These are phyloP conservation scores for Tipula vernalis DNA, from an alignment of 2,888 invertebrate species.

Conservation along the genomic window DNA sequence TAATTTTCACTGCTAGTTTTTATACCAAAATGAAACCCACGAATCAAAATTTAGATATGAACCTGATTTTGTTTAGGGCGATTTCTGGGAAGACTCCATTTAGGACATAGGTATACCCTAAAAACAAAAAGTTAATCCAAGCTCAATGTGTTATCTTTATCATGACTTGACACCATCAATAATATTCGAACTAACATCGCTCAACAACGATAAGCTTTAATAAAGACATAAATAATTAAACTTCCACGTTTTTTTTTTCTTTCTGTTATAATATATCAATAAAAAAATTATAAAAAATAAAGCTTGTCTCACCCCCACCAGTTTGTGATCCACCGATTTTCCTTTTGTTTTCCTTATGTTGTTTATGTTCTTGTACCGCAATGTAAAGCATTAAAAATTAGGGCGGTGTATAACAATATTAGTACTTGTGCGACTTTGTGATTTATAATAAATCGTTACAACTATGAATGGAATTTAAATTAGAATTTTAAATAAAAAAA, in stretches of 20 bases:
- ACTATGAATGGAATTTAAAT: background rate
- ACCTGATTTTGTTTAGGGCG: no score
- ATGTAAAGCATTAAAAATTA: background rate
- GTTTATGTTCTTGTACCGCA: background rate
- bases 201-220: background rate
- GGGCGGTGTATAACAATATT: background rate
- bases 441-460: background rate
- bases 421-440: background rate
- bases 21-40: no score
- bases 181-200: background rate
- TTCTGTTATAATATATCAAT: background rate
- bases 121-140: background rate
- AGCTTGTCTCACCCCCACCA: background rate
- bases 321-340: background rate
- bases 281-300: background rate
- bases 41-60: no score
- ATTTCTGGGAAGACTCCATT: no score
- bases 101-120: no score
- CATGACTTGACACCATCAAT: background rate
- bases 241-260: background rate
- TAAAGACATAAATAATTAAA: conserved; percentile 10
- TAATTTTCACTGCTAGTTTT: no score
- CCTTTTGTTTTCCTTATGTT: background rate
- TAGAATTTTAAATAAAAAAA: background rate
- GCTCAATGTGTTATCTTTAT: background rate